Conservation (phyloP, 2,888 invertebrate genomes). For the Caenorhabditis parvicauda region DNA sequence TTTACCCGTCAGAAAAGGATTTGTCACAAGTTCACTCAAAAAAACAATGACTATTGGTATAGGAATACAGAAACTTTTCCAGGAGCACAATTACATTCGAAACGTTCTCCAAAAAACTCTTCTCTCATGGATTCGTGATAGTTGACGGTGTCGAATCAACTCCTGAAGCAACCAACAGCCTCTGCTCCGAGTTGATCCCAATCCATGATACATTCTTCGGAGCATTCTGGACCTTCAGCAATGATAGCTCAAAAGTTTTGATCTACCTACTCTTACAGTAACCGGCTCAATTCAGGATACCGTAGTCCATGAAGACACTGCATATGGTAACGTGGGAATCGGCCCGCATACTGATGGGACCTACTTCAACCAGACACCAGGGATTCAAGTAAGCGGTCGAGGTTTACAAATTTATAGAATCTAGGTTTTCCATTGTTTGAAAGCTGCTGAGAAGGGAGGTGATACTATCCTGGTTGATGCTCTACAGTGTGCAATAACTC, state of each 20-base stretch:
- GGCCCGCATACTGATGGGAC: constrained; percentile 78
- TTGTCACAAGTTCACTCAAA: too few relatives aligned
- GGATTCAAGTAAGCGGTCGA: constrained; percentile 62
- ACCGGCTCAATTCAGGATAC: constrained; percentile 15
- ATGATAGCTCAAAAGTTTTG: constrained; percentile 17
- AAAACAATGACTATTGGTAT: too few relatives aligned
- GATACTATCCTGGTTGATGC: constrained; percentile 77
- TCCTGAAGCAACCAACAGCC: constrained; percentile 53
- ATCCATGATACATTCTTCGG: constrained; percentile 76
- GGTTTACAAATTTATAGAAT: constrained; percentile 16
- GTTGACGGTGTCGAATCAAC: constrained; percentile 37
- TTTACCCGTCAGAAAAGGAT: too few relatives aligned
- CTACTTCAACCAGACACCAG: constrained; percentile 76
- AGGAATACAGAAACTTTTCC: too few relatives aligned
- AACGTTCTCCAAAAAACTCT: constrained; percentile 39
- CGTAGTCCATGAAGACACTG: constrained; percentile 72
- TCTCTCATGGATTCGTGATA: constrained; percentile 50
- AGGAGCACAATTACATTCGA: too few relatives aligned
- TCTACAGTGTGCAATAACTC: constrained; percentile 70
- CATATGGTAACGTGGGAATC: constrained; percentile 73
- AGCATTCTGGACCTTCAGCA: constrained; percentile 73
- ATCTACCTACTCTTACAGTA: neutral
- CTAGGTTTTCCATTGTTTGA: constrained; percentile 71
- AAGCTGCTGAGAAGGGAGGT: constrained; percentile 72
- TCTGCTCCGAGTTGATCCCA: constrained; percentile 69